Evolutionary conservation across 2,888 invertebrate species (phyloP).

Genomic region (Tetragonula carbonaria): DNA sequence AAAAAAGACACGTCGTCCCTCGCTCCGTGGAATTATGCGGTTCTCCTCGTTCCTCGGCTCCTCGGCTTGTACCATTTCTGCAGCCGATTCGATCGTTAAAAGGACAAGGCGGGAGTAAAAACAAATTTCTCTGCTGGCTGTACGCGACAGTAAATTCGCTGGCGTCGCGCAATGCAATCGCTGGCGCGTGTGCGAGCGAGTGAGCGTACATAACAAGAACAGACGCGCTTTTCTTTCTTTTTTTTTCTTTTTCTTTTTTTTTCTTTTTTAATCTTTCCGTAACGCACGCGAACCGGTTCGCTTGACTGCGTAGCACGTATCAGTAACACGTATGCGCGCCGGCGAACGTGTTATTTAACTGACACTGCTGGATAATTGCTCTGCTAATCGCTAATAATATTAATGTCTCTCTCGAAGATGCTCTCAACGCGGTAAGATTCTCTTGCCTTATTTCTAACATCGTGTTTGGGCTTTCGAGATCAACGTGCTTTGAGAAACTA

Average conservation of each 20-base stretch:
- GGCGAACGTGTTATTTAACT: conserved; percentile 61
- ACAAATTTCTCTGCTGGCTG: conserved; percentile 51
- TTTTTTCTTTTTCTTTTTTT: too few relatives aligned
- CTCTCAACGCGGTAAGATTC: background rate
- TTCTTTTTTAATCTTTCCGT: conserved; percentile 24
- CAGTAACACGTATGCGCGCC: conserved; percentile 30
- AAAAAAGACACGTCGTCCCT: conserved; percentile 12
- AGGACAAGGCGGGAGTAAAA: conserved; percentile 30
- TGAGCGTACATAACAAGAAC: conserved; percentile 28
- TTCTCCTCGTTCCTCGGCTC: background rate
- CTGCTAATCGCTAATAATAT: conserved; percentile 52
- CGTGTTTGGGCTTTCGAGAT: too few relatives aligned
- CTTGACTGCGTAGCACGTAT: conserved; percentile 35
- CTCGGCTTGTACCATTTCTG: background rate
- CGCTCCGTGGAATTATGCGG: conserved; percentile 46
- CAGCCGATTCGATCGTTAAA: conserved; percentile 38
- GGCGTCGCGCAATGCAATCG: conserved; percentile 23
- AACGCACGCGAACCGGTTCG: conserved; percentile 59
- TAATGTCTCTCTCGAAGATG: conserved; percentile 19
- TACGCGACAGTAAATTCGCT: conserved; percentile 53
- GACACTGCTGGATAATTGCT: conserved; percentile 54
- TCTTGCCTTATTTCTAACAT: too few relatives aligned
- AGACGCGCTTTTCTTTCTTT: background rate
- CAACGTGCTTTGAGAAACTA: too few relatives aligned
- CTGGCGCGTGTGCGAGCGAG: conserved; percentile 23